Conservation (phyloP, 2,797 vertebrate genomes). For the Menidia menidia region DNA sequence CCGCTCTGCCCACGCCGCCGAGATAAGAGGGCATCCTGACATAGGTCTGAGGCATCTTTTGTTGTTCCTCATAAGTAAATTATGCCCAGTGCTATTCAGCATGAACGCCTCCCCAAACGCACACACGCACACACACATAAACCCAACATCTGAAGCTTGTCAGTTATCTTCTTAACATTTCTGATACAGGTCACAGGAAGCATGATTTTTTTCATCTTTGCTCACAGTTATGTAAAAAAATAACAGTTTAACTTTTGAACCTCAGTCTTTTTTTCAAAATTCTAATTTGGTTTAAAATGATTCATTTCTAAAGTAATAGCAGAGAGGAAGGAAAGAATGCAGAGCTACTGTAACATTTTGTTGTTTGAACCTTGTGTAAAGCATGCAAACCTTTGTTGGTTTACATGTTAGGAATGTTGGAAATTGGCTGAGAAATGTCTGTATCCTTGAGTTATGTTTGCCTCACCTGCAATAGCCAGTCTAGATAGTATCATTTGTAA, state of each 20-base stretch:
- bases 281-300: conserved; percentile 7
- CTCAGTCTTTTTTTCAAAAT: too few relatives aligned
- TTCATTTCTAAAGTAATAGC: not conserved
- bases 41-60: conserved; percentile 70
- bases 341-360: not conserved
- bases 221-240: conserved; percentile 47
- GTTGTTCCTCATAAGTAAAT: conserved; percentile 70
- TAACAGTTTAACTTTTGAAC: conserved; percentile 15
- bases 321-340: not conserved
- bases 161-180: conserved; percentile 62
- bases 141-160: conserved; percentile 36
- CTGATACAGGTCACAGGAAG: conserved; percentile 64
- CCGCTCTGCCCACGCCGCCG: conserved; percentile 53
- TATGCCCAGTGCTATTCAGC: conserved; percentile 63
- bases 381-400: not conserved
- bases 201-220: conserved; percentile 40
- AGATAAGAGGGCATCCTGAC: conserved; percentile 75
- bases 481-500: not conserved
- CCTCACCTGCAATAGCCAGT: not conserved
- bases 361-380: conserved; percentile 2
- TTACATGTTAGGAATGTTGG: not conserved
- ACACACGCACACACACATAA: conserved; percentile 7
- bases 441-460: not conserved
- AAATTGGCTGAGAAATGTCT: not conserved
- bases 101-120: conserved; percentile 27